A percentile compares a stretch with the other conserved stretches of the same genome.
Evolutionary conservation across 1,140 invertebrate genomes (phyloP).

Genomic region (Schlechtendalia chinensis): DNA sequence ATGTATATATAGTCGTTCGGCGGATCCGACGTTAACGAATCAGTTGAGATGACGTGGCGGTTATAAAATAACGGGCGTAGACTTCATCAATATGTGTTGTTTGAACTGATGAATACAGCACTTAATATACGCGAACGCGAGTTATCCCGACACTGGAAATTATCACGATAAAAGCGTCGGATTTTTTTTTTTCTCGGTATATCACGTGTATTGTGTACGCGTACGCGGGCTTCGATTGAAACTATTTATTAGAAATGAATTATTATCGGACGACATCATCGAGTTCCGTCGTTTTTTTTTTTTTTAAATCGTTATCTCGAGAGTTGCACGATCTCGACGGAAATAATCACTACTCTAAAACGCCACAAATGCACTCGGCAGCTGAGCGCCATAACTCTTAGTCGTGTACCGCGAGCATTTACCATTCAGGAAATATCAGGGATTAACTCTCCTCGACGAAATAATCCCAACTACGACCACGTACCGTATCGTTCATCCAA

Average conservation of each 20-base stretch:
- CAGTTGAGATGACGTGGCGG: neutral
- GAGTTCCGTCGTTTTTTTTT: too few species aligned
- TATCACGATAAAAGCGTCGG: too few species aligned
- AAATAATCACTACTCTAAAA: slow-evolving; percentile 12
- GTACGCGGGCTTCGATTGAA: too few species aligned
- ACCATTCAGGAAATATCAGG: slow-evolving; percentile 14
- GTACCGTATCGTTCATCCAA: neutral
- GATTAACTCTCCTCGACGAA: neutral
- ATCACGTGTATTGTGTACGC: too few species aligned
- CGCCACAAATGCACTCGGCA: neutral
- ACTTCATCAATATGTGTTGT: too few species aligned
- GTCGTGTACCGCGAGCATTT: neutral
- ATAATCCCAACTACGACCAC: slow-evolving; percentile 11
- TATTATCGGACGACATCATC: too few species aligned
- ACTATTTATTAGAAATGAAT: too few species aligned
- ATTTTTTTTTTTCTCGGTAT: too few species aligned
- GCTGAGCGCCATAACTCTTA: neutral
- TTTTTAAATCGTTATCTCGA: too few species aligned
- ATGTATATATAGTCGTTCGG: neutral
- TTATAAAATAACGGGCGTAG: neutral
- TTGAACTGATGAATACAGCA: too few species aligned
- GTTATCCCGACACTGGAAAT: too few species aligned
- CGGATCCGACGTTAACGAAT: neutral
- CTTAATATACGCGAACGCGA: too few species aligned
- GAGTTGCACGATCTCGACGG: neutral